Percentiles rank a stretch among this genome's conserved stretches.
Evolutionary conservation across 2,797 vertebrate species (phyloP).

Genomic region (Varecia variegata): DNA sequence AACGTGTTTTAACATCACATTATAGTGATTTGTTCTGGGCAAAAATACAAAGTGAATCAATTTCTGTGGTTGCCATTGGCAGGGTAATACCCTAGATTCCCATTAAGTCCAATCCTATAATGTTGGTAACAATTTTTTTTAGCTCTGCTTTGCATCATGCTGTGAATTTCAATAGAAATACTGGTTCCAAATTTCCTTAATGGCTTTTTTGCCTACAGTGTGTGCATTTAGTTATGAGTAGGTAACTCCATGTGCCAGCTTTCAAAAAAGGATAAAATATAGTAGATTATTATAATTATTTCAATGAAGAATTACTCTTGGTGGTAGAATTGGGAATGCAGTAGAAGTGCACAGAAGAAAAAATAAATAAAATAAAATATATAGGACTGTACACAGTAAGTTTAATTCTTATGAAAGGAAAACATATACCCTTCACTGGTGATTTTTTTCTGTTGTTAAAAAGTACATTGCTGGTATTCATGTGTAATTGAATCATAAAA

Average conservation of each 20-base stretch:
- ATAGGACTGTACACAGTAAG: background rate
- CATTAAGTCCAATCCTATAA: conserved; percentile 46
- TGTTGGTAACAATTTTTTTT: background rate
- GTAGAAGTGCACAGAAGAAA: background rate
- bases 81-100: background rate
- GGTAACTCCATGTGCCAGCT: background rate
- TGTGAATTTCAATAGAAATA: conserved; percentile 64
- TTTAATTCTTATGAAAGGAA: background rate
- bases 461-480: background rate
- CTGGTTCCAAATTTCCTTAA: conserved; percentile 58
- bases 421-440: background rate
- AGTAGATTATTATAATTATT: conserved; percentile 42
- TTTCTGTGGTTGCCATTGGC: conserved; percentile 3
- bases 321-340: background rate
- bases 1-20: background rate
- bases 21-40: background rate
- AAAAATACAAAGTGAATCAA: conserved; percentile 21
- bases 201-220: conserved; percentile 47
- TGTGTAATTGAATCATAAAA: background rate
- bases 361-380: conserved; percentile 5
- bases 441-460: background rate
- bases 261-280: conserved; percentile 35
- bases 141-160: conserved; percentile 20
- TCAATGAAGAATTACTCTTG: conserved; percentile 28
- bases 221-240: conserved; percentile 46